Evolutionary conservation across 2,113 vertebrate genomes (phyloP), one percentile per base, ranked within the genome.

Genomic region (Perognathus longimembris): DNA sequence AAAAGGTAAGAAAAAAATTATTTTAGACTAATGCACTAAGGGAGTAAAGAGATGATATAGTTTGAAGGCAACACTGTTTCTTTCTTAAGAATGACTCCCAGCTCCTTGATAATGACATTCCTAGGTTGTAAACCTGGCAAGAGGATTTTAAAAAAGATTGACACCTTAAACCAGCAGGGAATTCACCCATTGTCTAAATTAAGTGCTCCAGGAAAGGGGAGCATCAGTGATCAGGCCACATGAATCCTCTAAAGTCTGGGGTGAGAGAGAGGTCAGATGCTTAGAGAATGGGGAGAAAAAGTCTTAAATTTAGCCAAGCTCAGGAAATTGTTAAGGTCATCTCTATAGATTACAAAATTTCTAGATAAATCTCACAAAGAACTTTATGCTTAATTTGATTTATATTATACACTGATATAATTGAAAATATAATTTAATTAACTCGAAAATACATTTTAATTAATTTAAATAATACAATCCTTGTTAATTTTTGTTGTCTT

Each of bases 121-220:
- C 3, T 61, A n/a, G 18, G 6, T 32, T 84, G 5, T 69, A 69
- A 85, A 85, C 17, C 42, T 73, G 17, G 15, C 21, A 88, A 80
- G 63, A 87, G 34, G 10, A 42, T 67, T 54, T 54, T 73, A 1
- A 36, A 77, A 84, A 26, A 61, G 4, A 63, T 50, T 57, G 66
- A 17, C 22, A 40, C 32, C 12, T 93, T 59, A 30, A 89, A 45
- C n/a, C 24, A 50, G 5, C 63, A 92, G n/a, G 54, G 1, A 6
- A 63, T 75, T 78, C 71, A 14, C 24, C 75, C 30, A 1, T 70
- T 90, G 76, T 90, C 77, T 64, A 63, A 92, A 90, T 12, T 59
- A 77, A 84, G 61, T 81, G n/a, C 28, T 76, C 42, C 32, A 63
- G 82, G 20, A 22, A 54, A 76, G 6, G 2, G 6, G 28, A 84